Base-by-base conservation (phyloP, 2,888 invertebrate species). In the Antitype chi region DNA sequence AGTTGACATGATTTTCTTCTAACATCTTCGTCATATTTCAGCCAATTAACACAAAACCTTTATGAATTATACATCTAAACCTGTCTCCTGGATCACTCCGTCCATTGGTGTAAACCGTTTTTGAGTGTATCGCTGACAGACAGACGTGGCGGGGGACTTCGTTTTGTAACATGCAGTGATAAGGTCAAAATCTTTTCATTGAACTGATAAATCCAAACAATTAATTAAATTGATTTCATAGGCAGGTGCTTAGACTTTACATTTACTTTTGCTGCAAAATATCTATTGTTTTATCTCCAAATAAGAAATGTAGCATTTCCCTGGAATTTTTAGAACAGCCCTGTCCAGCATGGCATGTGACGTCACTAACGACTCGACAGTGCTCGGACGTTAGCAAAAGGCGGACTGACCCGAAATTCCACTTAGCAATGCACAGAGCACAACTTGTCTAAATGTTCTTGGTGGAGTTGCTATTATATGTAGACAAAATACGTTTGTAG, bases 341-440 rank as follows among this genome's bases (percentile, higher is more conserved):
- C 84, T 85, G 62, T 60, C 32, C 3, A 55, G 13, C 38, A 67
- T 67, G 70, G 76, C 74, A 72, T 82, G 84, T 81, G 83, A 83
- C 85, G 88, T 88, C 85, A 86, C 89, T 89, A 92, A 92, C 88
- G 89, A 90, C 87, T 87, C 85, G 87, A 87, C 91, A 89, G 86
- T 80, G 87, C 88, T 89, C 87, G 89, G 91, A 89, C 89, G 90
- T 93, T 92, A 92, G 89, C 90, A 89, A 89, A 91, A 92, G 90
- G 89, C 89, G 89, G 89, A 84, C 78, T 86, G 88, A 93, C 93
- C 92, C 92, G 91, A 93, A 92, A 93, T 94, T 92, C 93, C 92
- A 93, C 92, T 93, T 93, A 81, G 82, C 69, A 72, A 83, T 83
- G 73, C 78, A 78, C 53, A 43, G 69, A 86, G 64, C 47, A 59